Percentiles rank a stretch among this genome's conserved stretches.
These are phyloP conservation scores for Drosophila obscura DNA, from an alignment of 1,140 invertebrate genomes.

Conservation along the genomic window DNA sequence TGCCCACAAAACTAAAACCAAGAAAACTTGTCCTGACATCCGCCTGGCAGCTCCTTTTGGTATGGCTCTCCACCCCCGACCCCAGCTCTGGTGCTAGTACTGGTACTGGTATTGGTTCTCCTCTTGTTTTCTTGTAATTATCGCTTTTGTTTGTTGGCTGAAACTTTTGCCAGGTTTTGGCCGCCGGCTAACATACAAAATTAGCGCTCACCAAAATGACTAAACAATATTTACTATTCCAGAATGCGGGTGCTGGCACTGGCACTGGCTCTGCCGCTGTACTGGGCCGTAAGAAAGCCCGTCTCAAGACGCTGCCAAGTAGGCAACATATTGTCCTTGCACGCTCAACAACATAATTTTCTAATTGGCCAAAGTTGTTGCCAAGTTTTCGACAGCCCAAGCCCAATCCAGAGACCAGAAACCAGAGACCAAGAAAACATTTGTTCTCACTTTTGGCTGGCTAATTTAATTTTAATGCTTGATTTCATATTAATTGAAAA, in stretches of 20 bases:
- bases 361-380: slow-evolving; percentile 76
- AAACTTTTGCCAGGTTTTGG: slow-evolving; percentile 72
- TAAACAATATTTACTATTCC: slow-evolving; percentile 75
- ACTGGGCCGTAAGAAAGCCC: not conserved
- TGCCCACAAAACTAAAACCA: slow-evolving; percentile 54
- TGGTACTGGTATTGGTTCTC: slow-evolving; percentile 15
- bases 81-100: not conserved
- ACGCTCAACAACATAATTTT: slow-evolving; percentile 63
- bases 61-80: not conserved
- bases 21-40: slow-evolving; percentile 47
- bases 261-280: not conserved
- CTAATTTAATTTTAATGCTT: slow-evolving; percentile 84
- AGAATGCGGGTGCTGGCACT: slow-evolving; percentile 29
- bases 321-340: slow-evolving; percentile 78
- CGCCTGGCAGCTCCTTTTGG: not conserved
- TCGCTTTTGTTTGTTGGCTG: slow-evolving; percentile 81
- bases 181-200: slow-evolving; percentile 78
- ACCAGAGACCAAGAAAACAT: slow-evolving; percentile 30
- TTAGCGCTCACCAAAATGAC: slow-evolving; percentile 78
- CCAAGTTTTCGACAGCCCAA: slow-evolving; percentile 56
- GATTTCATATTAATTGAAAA: slow-evolving; percentile 84
- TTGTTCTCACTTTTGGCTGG: slow-evolving; percentile 63
- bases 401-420: slow-evolving; percentile 11
- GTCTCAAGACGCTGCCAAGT: slow-evolving; percentile 46
- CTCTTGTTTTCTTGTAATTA: slow-evolving; percentile 82